phyloP scores from a whole-genome alignment of 2,113 vertebrate species.

The Quiscalus mexicanus region DNA sequence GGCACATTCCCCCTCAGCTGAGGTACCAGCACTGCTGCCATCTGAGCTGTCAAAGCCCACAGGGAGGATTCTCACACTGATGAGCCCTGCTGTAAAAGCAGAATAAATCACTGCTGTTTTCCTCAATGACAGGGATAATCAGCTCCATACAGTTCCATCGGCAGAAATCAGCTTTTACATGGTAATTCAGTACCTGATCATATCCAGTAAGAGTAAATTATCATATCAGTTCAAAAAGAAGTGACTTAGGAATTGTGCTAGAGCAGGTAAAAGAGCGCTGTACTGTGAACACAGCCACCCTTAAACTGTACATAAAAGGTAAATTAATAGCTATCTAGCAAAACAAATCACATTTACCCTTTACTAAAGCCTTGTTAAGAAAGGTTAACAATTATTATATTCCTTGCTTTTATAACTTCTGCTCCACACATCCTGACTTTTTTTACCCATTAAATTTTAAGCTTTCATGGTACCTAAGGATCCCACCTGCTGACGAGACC shows the following conservation, averaged over 20 bases:
- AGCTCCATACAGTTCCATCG: not conserved
- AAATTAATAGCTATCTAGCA: not conserved
- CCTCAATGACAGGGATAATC: not conserved
- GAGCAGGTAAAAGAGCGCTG: not conserved
- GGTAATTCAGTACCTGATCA: not conserved
- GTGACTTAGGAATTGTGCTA: not conserved
- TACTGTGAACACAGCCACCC: not conserved
- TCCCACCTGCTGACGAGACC: accelerated
- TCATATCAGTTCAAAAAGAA: not conserved
- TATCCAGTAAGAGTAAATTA: not conserved
- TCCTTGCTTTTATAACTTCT: not conserved
- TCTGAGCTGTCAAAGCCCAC: slow-evolving; percentile 33
- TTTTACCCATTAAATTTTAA: not conserved
- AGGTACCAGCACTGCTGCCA: not conserved
- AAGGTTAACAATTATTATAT: not conserved
- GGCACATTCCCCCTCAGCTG: not conserved
- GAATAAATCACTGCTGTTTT: slow-evolving; percentile 15
- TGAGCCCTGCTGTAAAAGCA: not conserved
- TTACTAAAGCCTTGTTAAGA: not conserved
- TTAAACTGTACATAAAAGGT: not conserved
- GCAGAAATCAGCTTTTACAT: not conserved
- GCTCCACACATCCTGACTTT: not conserved
- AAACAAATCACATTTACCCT: not conserved
- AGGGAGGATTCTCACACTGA: not conserved
- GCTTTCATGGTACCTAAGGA: not conserved